Percentiles rank a stretch among this genome's conserved stretches.
Evolutionary conservation across 2,113 vertebrate species (phyloP).

Genomic region (Notarius lentiginosus): DNA sequence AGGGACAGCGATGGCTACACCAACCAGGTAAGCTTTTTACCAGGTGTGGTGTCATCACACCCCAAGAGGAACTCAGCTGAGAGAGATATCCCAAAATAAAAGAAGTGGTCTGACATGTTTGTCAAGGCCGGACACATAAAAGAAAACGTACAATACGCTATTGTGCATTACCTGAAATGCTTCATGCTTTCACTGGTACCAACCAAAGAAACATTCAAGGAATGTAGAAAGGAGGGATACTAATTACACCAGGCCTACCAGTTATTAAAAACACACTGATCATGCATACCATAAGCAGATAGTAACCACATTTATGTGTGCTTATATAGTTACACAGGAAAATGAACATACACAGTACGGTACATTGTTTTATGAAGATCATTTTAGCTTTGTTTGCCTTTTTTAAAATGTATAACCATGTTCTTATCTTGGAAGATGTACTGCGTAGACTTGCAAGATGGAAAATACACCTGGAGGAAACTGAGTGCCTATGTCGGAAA

Average conservation of each 20-base stretch:
- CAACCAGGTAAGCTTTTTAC: constrained; percentile 75
- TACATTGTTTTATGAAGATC: not conserved
- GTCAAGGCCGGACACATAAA: not conserved
- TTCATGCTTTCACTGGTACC: not conserved
- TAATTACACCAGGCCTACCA: not conserved
- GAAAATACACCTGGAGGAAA: constrained; percentile 60
- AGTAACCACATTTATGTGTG: not conserved
- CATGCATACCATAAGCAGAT: not conserved
- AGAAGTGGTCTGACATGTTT: constrained; percentile 38
- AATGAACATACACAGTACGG: not conserved
- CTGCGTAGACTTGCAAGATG: constrained; percentile 61
- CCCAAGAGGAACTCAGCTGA: not conserved
- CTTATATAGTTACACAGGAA: not conserved
- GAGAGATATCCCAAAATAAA: not conserved
- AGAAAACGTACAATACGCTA: not conserved
- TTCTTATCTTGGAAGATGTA: constrained; percentile 62
- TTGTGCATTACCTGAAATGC: not conserved
- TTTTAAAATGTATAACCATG: not conserved
- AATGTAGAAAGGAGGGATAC: not conserved
- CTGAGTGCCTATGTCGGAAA: constrained; percentile 57
- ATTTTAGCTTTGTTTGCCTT: not conserved
- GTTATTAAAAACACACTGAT: not conserved
- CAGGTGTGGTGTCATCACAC: not conserved
- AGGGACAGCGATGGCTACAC: constrained; percentile 83
- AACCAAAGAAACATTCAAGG: not conserved